Percentiles rank a stretch among this genome's conserved stretches.
Conservation (phyloP, 2,888 invertebrate genomes). For the Ptilodon capucinus region DNA sequence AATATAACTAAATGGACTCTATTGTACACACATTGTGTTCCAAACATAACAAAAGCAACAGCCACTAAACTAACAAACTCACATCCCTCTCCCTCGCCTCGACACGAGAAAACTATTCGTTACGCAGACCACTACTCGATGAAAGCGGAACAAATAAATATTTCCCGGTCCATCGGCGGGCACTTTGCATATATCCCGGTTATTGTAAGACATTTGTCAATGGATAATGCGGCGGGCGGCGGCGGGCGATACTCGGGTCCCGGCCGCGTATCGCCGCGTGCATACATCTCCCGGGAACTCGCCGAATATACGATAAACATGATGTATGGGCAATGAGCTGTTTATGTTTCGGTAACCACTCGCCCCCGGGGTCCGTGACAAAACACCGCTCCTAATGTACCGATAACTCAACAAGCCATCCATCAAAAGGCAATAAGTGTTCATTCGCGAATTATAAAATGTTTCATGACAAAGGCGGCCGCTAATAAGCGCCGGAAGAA, state of each 20-base stretch:
- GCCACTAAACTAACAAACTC: neutral
- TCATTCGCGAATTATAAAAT: neutral
- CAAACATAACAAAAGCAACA: neutral
- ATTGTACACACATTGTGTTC: too few relatives aligned
- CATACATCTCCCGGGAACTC: slow-evolving; percentile 30
- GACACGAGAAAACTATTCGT: slow-evolving; percentile 2
- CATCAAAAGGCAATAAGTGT: slow-evolving; percentile 1
- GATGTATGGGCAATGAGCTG: slow-evolving; percentile 25
- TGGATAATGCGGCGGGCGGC: slow-evolving; percentile 39
- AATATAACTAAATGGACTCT: too few relatives aligned
- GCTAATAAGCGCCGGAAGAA: neutral
- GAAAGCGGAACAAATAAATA: slow-evolving; percentile 43
- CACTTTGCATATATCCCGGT: slow-evolving; percentile 47
- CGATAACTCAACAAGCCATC: neutral
- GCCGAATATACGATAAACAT: slow-evolving; percentile 33
- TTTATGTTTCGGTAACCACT: slow-evolving; percentile 19
- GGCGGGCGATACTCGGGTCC: slow-evolving; percentile 36
- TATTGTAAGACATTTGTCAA: slow-evolving; percentile 54
- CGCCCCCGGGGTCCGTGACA: slow-evolving; percentile 12
- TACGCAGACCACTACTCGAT: slow-evolving; percentile 17
- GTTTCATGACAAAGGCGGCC: neutral
- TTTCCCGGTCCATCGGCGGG: slow-evolving; percentile 34
- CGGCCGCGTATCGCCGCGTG: slow-evolving; percentile 24
- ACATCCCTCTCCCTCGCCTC: neutral
- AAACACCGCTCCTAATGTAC: slow-evolving; percentile 17